Conservation (phyloP, 1,140 invertebrate species). For the Megalopta genalis region DNA sequence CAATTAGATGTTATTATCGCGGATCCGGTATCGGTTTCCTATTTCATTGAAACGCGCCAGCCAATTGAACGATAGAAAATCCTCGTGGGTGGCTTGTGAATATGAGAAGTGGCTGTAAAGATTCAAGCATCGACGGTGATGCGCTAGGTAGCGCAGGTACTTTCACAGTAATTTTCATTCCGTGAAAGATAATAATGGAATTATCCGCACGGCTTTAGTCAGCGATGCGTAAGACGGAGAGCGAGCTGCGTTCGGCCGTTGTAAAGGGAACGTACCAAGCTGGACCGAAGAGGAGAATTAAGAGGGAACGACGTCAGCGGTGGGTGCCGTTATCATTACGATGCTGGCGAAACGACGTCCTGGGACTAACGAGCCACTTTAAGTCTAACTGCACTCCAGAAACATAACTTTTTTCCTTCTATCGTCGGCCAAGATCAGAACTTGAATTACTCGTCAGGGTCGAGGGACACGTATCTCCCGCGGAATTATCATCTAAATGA, state of each 20-base stretch:
- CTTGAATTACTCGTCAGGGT: constrained; percentile 13
- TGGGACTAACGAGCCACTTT: constrained; percentile 48
- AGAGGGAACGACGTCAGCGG: constrained; percentile 31
- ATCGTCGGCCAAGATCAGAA: constrained; percentile 26
- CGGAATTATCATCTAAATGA: constrained; percentile 40
- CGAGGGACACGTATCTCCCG: neutral
- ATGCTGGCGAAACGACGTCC: constrained; percentile 33
- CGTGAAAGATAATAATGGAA: constrained; percentile 11
- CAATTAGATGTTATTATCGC: neutral
- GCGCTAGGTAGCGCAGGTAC: neutral
- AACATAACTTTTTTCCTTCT: constrained; percentile 37
- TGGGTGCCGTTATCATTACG: constrained; percentile 42
- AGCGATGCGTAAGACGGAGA: neutral
- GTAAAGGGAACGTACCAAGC: neutral
- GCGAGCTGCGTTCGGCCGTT: no score
- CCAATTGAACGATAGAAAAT: neutral
- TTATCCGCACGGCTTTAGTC: constrained; percentile 2
- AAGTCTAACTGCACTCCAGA: constrained; percentile 40
- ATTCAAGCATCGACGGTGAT: neutral
- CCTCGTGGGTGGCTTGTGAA: neutral
- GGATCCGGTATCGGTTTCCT: neutral
- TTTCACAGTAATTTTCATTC: neutral
- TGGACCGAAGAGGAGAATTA: constrained; percentile 32
- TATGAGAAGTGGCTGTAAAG: constrained; percentile 6
- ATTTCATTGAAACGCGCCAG: neutral